Percentiles rank a stretch among this genome's conserved stretches.
Conservation (phyloP, 2,113 vertebrate species). For the Anas platyrhynchos region DNA sequence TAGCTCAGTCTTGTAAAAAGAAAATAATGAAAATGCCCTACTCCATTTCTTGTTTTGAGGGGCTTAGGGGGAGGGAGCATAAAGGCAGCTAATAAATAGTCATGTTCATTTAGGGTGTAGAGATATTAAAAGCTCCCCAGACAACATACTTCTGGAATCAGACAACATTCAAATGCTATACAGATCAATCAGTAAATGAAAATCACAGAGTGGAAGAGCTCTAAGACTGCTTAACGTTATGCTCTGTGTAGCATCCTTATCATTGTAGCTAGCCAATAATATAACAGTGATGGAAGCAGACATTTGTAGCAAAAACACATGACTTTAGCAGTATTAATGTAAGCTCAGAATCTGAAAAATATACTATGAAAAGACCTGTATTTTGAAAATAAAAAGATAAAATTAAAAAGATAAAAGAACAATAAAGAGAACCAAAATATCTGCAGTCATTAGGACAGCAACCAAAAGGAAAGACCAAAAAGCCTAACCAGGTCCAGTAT, state of each 20-base stretch:
- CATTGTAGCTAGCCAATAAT: neutral
- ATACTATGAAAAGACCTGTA: neutral
- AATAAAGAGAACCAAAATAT: neutral
- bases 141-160: slow-evolving; percentile 1
- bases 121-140: neutral
- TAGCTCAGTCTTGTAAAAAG: neutral
- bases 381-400: neutral
- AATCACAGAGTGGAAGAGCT: neutral
- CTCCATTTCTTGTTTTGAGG: neutral
- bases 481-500: neutral
- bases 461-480: neutral
- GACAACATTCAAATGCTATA: slow-evolving; percentile 3
- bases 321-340: neutral
- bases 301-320: neutral
- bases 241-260: neutral
- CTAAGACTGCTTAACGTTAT: neutral
- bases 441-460: neutral
- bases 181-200: neutral
- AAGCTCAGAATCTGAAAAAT: neutral
- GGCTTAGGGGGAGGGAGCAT: neutral
- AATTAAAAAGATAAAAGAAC: neutral
- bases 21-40: neutral
- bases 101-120: neutral
- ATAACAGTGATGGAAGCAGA: neutral
- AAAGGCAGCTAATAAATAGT: neutral